Conservation (phyloP, 2,888 invertebrate species). For the Spicauda simplicius region DNA sequence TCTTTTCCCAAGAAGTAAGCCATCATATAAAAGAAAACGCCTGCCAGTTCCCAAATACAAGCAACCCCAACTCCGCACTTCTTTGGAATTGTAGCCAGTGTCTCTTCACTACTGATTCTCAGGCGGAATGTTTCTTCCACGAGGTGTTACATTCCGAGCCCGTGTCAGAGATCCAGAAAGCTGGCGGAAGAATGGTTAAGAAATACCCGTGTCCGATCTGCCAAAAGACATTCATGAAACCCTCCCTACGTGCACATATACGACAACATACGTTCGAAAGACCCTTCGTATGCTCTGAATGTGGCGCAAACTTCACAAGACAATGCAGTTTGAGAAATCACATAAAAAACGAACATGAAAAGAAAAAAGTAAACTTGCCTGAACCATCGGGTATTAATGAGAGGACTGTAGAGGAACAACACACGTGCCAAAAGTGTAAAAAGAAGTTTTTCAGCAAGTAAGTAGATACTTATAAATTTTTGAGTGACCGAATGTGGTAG, state of each 20-base stretch:
- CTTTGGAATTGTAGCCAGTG: conserved; percentile 86
- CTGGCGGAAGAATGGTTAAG: conserved; percentile 54
- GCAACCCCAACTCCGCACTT: conserved; percentile 53
- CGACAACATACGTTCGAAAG: conserved; percentile 90
- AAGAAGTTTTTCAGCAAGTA: conserved; percentile 61
- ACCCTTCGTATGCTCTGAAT: conserved; percentile 87
- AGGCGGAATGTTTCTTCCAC: conserved; percentile 90
- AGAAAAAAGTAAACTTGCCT: conserved; percentile 43
- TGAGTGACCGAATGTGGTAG: too few species aligned
- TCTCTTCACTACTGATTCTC: conserved; percentile 86
- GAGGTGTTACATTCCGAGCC: conserved; percentile 87
- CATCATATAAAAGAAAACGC: conserved; percentile 87
- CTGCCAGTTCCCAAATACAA: conserved; percentile 73
- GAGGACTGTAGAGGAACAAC: conserved; percentile 40
- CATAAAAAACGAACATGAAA: conserved; percentile 79
- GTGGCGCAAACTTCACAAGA: conserved; percentile 87
- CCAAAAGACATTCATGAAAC: conserved; percentile 86
- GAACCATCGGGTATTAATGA: conserved; percentile 47
- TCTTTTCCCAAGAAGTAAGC: conserved; percentile 89
- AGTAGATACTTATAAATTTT: conserved; percentile 43
- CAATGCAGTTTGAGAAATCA: conserved; percentile 88
- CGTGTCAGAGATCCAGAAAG: conserved; percentile 52
- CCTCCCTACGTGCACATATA: conserved; percentile 88
- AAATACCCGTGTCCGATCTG: conserved; percentile 89
- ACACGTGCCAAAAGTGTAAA: conserved; percentile 51